phyloP scores from a whole-genome alignment of 2,797 vertebrate genomes.

The Glyptemys insculpta region DNA sequence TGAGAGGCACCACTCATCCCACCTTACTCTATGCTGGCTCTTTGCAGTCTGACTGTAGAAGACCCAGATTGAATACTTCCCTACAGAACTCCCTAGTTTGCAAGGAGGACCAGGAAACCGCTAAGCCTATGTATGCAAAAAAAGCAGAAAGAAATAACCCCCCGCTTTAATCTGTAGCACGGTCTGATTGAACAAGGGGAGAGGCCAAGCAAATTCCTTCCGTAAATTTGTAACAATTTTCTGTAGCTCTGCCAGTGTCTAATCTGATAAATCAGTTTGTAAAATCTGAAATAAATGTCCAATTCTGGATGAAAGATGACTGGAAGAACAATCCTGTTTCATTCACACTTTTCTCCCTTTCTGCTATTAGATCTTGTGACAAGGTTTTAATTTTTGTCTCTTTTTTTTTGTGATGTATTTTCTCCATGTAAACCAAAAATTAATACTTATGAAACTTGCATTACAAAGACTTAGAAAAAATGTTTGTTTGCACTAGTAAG shows the following conservation, averaged over 20 bases:
- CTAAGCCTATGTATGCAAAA: neutral
- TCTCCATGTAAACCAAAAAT: neutral
- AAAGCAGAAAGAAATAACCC: neutral
- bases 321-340: neutral
- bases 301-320: neutral
- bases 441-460: neutral
- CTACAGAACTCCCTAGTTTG: neutral
- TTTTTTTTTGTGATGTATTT: slow-evolving; percentile 5
- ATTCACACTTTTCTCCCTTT: neutral
- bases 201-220: neutral
- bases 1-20: neutral
- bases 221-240: neutral
- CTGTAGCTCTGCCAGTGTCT: neutral
- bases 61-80: neutral
- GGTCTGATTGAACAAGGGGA: neutral
- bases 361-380: neutral
- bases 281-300: neutral
- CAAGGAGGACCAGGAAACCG: neutral
- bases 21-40: neutral
- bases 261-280: neutral
- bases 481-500: neutral
- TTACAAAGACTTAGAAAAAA: neutral
- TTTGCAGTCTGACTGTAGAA: neutral
- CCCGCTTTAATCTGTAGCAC: fast-evolving
- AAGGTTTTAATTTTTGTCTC: neutral